phyloP scores from a whole-genome alignment of 2,113 vertebrate species.

The Mugil cephalus region DNA sequence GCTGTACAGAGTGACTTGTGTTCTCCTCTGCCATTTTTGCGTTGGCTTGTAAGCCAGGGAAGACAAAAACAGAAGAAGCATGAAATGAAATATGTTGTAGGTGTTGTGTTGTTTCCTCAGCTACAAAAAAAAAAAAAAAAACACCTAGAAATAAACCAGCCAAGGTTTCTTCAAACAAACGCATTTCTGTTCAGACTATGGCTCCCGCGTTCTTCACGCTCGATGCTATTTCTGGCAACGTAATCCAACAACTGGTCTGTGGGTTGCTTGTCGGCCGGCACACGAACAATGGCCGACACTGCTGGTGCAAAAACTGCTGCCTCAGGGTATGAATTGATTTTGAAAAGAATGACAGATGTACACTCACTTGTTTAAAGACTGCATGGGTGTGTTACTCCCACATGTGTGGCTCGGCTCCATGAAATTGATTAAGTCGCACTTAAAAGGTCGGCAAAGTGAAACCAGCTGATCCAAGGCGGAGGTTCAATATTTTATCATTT shows the following conservation, averaged over 20 bases:
- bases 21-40: neutral
- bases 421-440: constrained; percentile 25
- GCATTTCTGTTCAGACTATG: constrained; percentile 33
- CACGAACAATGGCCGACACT: neutral
- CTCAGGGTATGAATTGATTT: constrained; percentile 49
- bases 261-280: constrained; percentile 3
- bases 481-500: too few species aligned
- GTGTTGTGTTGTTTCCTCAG: constrained; percentile 5
- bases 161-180: constrained; percentile 25
- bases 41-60: neutral
- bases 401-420: constrained; percentile 6
- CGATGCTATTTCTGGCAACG: constrained; percentile 9
- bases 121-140: neutral
- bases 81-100: constrained; percentile 41
- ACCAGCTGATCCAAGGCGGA: constrained; percentile 1
- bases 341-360: constrained; percentile 49
- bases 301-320: constrained; percentile 38
- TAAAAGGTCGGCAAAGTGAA: constrained; percentile 20
- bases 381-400: constrained; percentile 40
- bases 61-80: neutral
- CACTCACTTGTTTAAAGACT: constrained; percentile 27
- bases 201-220: constrained; percentile 33
- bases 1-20: too few species aligned
- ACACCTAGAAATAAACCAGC: constrained; percentile 4
- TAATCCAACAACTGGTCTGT: constrained; percentile 32